Conservation (phyloP, 2,888 invertebrate species). For the Agonopterix heracliana region DNA sequence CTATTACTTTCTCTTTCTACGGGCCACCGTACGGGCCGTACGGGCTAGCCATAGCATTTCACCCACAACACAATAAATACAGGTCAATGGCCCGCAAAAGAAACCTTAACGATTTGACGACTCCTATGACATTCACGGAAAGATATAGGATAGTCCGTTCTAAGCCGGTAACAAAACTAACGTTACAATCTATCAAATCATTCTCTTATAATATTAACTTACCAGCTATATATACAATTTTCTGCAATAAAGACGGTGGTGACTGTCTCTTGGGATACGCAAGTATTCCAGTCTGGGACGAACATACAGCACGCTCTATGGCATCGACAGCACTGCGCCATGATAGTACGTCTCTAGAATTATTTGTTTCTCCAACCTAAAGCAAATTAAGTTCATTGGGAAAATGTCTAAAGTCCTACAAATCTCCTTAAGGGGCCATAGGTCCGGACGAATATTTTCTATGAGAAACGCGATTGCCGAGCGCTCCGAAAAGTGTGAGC, state of each 20-base stretch:
- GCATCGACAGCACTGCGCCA: neutral
- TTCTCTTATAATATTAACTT: neutral
- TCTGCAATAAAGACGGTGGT: neutral
- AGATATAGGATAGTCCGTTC: neutral
- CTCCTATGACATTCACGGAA: neutral
- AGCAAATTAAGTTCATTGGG: too few species aligned
- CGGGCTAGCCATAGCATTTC: too few species aligned
- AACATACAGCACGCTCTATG: neutral
- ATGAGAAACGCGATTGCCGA: too few species aligned
- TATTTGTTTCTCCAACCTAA: neutral
- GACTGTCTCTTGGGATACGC: neutral
- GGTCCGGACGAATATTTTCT: too few species aligned
- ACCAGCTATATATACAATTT: neutral
- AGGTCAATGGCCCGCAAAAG: neutral
- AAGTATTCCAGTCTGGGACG: neutral
- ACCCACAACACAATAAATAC: neutral
- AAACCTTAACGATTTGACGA: neutral
- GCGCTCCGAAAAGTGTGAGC: too few species aligned
- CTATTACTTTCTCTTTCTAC: too few species aligned
- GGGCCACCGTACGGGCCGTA: too few species aligned
- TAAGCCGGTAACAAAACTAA: neutral
- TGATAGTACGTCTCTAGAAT: neutral
- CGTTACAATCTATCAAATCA: neutral
- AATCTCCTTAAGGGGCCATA: too few species aligned
- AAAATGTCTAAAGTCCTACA: neutral